These are phyloP conservation scores for Erinaceus europaeus DNA, from an alignment of 2,113 vertebrate species.

Conservation along the genomic window DNA sequence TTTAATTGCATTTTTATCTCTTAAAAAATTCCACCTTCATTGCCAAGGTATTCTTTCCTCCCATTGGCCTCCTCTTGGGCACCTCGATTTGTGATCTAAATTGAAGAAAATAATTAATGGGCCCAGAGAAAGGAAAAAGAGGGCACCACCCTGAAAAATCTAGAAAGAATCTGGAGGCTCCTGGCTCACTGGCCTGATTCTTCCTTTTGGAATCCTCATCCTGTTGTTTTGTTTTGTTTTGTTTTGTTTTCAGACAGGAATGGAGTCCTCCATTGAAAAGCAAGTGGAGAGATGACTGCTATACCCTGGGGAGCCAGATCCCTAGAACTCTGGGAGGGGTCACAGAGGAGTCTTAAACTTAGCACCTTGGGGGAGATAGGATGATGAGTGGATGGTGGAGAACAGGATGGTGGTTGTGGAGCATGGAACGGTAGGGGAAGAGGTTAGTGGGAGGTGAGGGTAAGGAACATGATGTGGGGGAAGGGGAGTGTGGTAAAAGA, in stretches of 20 bases:
- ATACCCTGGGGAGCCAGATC: background rate
- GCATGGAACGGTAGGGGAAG: too few relatives aligned
- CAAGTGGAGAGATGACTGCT: background rate
- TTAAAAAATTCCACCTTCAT: slow-evolving; percentile 12
- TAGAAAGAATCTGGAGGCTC: background rate
- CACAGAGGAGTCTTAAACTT: too few relatives aligned
- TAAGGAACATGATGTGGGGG: too few relatives aligned
- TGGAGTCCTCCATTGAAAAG: background rate
- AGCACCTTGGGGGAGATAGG: too few relatives aligned
- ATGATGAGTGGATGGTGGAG: too few relatives aligned
- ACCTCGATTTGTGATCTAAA: slow-evolving; percentile 19
- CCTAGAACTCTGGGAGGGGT: too few relatives aligned
- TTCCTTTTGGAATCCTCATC: background rate
- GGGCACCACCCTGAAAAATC: background rate
- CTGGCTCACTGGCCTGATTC: background rate
- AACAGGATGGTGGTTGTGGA: too few relatives aligned
- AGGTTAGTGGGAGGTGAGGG: too few relatives aligned
- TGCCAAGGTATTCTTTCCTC: background rate
- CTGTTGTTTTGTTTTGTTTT: too few relatives aligned
- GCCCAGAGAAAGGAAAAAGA: background rate
- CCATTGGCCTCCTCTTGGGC: background rate
- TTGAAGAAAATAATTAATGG: background rate
- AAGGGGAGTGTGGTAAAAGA: too few relatives aligned
- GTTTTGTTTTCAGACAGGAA: slow-evolving; percentile 2
- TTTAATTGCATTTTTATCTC: slow-evolving; percentile 46